A percentile compares a stretch with the other conserved stretches of the same genome.
These are phyloP conservation scores for Nomada fucata DNA, from an alignment of 2,888 invertebrate genomes.

Conservation along the genomic window DNA sequence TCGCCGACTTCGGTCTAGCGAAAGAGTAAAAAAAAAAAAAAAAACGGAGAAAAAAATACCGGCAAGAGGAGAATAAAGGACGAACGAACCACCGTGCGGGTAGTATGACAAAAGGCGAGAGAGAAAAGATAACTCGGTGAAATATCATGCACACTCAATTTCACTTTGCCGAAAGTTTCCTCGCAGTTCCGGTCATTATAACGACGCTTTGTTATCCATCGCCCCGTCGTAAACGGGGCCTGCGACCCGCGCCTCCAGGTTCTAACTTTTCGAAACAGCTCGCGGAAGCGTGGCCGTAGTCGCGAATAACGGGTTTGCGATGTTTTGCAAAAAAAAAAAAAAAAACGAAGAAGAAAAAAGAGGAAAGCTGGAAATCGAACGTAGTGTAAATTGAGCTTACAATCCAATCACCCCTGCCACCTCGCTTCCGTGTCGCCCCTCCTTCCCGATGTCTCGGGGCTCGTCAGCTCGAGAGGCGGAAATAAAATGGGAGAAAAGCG, in stretches of 20 bases:
- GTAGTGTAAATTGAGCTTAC: constrained; percentile 82
- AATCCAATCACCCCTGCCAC: constrained; percentile 79
- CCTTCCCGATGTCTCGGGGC: constrained; percentile 50
- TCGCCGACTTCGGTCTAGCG: not conserved
- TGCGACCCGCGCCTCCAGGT: constrained; percentile 7
- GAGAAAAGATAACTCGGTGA: constrained; percentile 36
- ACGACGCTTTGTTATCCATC: constrained; percentile 64
- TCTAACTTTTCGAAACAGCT: constrained; percentile 62
- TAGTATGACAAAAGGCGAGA: constrained; percentile 12
- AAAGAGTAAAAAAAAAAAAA: too few species aligned
- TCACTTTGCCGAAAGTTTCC: constrained; percentile 62
- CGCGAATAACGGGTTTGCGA: constrained; percentile 26
- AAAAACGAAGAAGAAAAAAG: constrained; percentile 32
- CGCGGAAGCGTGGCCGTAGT: constrained; percentile 29
- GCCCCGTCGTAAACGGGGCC: constrained; percentile 22
- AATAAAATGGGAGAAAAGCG: constrained; percentile 54
- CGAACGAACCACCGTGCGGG: not conserved
- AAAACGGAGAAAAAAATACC: not conserved
- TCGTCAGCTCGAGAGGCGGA: constrained; percentile 60
- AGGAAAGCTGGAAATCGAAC: constrained; percentile 63
- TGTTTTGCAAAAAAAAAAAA: constrained; percentile 42
- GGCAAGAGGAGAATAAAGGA: not conserved
- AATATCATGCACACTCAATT: constrained; percentile 62
- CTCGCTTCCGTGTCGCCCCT: constrained; percentile 62
- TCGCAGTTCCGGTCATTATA: constrained; percentile 57